Evolutionary conservation across 2,888 invertebrate genomes (phyloP).

Genomic region (Piscicola geometra): DNA sequence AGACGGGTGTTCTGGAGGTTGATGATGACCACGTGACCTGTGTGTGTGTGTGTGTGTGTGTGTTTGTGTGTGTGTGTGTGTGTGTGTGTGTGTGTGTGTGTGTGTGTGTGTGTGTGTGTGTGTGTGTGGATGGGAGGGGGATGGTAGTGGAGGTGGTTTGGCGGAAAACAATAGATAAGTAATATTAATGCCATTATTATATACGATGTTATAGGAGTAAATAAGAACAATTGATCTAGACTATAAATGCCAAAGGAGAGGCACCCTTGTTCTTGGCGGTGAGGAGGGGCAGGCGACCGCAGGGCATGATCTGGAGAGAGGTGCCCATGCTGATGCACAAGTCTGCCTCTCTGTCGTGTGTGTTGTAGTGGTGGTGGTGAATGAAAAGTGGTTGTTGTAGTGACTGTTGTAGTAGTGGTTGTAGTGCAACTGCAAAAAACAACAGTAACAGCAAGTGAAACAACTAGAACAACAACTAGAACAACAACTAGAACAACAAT

Average conservation of each 20-base stretch:
- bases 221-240: not conserved
- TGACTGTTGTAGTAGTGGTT: too few species aligned
- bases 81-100: constrained; percentile 4
- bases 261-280: constrained; percentile 71
- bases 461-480: not conserved
- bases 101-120: constrained; percentile 1
- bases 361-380: not conserved
- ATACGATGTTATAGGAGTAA: too few species aligned
- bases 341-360: constrained; percentile 74
- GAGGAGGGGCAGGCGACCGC: constrained; percentile 84
- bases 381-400: not conserved
- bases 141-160: not conserved
- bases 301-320: constrained; percentile 94
- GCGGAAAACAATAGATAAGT: too few species aligned
- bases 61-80: not conserved
- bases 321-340: constrained; percentile 89
- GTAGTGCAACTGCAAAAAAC: not conserved
- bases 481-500: constrained; percentile 57
- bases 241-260: not conserved
- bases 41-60: not conserved
- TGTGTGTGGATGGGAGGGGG: too few species aligned
- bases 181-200: too few species aligned
- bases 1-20: constrained; percentile 97
- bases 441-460: not conserved
- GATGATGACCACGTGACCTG: constrained; percentile 74